Evolutionary conservation across 2,888 invertebrate genomes (phyloP).

Genomic region (Eulithis testata): DNA sequence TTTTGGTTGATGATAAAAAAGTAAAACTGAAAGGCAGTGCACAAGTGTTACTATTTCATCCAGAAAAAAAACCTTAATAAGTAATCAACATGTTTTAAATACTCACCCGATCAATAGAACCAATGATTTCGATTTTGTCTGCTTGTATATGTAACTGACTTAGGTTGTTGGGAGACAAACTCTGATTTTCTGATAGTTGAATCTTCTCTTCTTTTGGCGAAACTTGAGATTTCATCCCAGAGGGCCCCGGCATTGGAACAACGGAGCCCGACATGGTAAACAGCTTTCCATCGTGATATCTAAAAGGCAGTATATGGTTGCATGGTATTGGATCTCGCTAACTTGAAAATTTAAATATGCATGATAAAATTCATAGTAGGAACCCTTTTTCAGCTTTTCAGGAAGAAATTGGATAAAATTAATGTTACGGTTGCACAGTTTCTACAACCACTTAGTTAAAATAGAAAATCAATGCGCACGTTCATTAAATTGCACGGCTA

Average conservation of each 20-base stretch:
- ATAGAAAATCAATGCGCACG: too few species aligned
- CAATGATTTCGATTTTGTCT: slow-evolving; percentile 48
- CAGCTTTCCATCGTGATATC: slow-evolving; percentile 67
- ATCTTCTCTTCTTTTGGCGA: slow-evolving; percentile 33
- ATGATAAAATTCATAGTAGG: too few species aligned
- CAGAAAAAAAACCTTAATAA: background rate
- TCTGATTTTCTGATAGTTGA: slow-evolving; percentile 12
- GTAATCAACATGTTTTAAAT: background rate
- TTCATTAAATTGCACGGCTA: too few species aligned
- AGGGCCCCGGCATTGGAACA: slow-evolving; percentile 59
- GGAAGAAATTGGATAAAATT: too few species aligned
- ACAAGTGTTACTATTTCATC: too few species aligned
- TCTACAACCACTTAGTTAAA: too few species aligned
- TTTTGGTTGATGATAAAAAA: too few species aligned
- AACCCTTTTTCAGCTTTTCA: too few species aligned
- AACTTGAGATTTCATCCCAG: slow-evolving; percentile 51
- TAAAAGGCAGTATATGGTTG: slow-evolving; percentile 39
- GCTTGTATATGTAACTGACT: slow-evolving; percentile 43
- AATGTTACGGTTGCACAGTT: too few species aligned
- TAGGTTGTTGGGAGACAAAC: slow-evolving; percentile 19
- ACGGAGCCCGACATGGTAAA: slow-evolving; percentile 58
- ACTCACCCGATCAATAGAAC: slow-evolving; percentile 31
- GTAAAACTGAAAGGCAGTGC: too few species aligned
- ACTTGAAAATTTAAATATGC: too few species aligned
- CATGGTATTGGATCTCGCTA: too few species aligned